These are phyloP conservation scores for Aphyosemion australe DNA, from an alignment of 2,113 vertebrate genomes.

Conservation along the genomic window DNA sequence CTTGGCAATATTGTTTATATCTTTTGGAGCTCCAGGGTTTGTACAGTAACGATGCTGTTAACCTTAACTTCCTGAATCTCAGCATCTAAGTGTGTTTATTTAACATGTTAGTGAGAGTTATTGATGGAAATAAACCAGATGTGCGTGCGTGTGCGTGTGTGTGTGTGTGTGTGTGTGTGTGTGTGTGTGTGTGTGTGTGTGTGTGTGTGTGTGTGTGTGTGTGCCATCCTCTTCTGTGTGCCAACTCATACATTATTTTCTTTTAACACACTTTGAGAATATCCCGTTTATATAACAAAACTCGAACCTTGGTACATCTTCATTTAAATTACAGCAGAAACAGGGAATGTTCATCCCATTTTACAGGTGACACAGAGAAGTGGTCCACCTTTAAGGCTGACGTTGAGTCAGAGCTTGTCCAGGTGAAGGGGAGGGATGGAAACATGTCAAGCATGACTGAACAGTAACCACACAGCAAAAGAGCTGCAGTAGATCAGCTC, in stretches of 20 bases:
- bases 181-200: no score
- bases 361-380: constrained; percentile 53
- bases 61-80: no score
- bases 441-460: constrained; percentile 38
- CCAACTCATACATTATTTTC: constrained; percentile 42
- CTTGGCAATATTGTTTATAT: no score
- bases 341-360: constrained; percentile 33
- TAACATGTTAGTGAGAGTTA: background rate
- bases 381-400: constrained; percentile 13
- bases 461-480: constrained; percentile 49
- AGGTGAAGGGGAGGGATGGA: constrained; percentile 48
- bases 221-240: background rate
- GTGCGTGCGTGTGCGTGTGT: no score
- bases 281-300: constrained; percentile 37
- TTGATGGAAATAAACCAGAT: background rate
- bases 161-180: no score
- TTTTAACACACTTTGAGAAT: constrained; percentile 29
- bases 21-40: no score
- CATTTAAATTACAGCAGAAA: constrained; percentile 15
- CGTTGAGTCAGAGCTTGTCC: constrained; percentile 30
- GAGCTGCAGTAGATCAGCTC: constrained; percentile 48
- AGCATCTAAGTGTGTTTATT: no score
- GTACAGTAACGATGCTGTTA: no score
- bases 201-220: no score
- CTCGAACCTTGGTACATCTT: constrained; percentile 21